Conservation (phyloP, 2,797 vertebrate species). For the Silurus lanzhouensis region DNA sequence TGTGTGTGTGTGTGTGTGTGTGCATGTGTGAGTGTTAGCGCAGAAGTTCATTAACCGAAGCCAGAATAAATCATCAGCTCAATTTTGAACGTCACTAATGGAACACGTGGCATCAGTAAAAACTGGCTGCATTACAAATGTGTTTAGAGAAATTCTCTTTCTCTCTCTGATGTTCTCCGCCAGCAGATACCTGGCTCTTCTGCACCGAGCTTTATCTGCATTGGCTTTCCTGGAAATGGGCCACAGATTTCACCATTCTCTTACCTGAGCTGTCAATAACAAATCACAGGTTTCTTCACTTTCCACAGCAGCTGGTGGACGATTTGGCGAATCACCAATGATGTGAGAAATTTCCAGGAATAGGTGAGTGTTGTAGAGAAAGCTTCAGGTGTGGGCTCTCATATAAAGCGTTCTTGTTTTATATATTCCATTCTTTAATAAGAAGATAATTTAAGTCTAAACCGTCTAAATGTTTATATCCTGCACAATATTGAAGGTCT, state of each 20-base stretch:
- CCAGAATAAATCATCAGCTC: background rate
- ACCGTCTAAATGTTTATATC: too few species aligned
- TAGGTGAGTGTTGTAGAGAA: background rate
- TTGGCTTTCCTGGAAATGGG: background rate
- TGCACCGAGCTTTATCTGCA: background rate
- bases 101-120: slow-evolving; percentile 6
- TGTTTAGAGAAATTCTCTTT: background rate
- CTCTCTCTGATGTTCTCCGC: background rate
- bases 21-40: background rate
- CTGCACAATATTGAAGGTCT: too few species aligned
- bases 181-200: background rate
- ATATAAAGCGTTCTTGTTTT: background rate
- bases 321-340: background rate
- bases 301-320: background rate
- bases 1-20: background rate
- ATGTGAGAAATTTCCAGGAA: background rate
- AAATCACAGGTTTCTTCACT: background rate
- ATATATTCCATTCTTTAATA: background rate
- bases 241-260: background rate
- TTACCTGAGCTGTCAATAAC: background rate
- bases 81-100: background rate
- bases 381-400: background rate
- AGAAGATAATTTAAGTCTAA: background rate
- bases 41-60: background rate
- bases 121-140: slow-evolving; percentile 1